phyloP scores from a whole-genome alignment of 2,797 vertebrate genomes.

The Trachops cirrhosus region DNA sequence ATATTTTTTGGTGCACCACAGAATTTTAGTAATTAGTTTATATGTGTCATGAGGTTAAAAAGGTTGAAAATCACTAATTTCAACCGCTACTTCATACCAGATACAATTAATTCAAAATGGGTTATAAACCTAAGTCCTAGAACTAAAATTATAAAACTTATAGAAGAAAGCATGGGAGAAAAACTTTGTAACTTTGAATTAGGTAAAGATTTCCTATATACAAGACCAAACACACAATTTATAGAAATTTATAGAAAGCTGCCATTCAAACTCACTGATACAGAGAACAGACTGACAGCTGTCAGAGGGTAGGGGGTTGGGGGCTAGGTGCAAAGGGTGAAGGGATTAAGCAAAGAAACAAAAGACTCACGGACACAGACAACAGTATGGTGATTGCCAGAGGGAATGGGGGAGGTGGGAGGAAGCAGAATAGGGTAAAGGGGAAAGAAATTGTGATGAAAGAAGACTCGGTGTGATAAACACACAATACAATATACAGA shows the following conservation, averaged over 20 bases:
- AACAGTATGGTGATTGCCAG: too few species aligned
- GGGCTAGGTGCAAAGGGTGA: too few species aligned
- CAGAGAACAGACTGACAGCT: not conserved
- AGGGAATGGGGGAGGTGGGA: too few species aligned
- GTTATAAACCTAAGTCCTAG: not conserved
- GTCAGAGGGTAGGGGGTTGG: not conserved
- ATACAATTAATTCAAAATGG: not conserved
- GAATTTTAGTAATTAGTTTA: not conserved
- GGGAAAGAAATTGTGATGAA: too few species aligned
- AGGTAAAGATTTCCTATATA: not conserved
- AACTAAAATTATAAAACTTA: not conserved
- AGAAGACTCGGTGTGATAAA: too few species aligned
- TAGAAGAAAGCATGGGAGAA: not conserved
- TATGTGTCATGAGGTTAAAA: not conserved
- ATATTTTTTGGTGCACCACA: not conserved
- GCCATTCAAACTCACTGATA: not conserved
- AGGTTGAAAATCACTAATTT: not conserved
- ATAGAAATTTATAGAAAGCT: not conserved
- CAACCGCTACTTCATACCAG: not conserved
- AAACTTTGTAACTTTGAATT: not conserved
- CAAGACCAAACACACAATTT: not conserved
- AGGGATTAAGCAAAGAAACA: too few species aligned
- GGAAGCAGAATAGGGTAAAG: too few species aligned
- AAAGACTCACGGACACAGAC: too few species aligned
- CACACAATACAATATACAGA: too few species aligned